Conservation (phyloP, 2,888 invertebrate species). For the Amphipoea oculea region DNA sequence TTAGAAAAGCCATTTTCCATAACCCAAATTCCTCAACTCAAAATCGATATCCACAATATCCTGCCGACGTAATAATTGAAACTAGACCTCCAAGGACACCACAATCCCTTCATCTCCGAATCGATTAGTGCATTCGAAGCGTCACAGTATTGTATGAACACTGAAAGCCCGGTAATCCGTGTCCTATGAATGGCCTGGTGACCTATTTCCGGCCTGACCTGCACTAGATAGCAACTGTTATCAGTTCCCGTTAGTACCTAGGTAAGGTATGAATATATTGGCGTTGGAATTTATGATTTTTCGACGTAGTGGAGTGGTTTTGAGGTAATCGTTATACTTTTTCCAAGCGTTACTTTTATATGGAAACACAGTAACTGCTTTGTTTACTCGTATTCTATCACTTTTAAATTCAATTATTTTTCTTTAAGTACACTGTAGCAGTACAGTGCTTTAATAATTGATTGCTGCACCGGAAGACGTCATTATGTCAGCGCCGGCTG, state of each 20-base stretch:
- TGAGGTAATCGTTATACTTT: not conserved
- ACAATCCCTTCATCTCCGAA: constrained; percentile 35
- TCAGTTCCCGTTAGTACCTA: constrained; percentile 31
- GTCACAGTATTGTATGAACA: constrained; percentile 41
- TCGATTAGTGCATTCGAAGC: constrained; percentile 41
- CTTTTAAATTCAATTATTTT: no score
- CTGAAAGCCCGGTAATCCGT: constrained; percentile 35
- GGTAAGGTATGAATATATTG: constrained; percentile 4
- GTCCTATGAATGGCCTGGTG: constrained; percentile 52
- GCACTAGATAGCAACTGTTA: constrained; percentile 50
- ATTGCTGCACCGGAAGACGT: no score
- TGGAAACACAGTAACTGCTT: not conserved
- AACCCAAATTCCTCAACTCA: not conserved
- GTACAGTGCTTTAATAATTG: no score
- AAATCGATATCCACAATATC: not conserved
- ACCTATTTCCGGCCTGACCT: constrained; percentile 60
- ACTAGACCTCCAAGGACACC: constrained; percentile 10
- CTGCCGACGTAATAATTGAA: constrained; percentile 5
- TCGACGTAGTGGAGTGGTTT: not conserved
- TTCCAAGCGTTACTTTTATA: not conserved
- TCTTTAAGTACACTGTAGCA: no score
- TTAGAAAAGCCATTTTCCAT: not conserved
- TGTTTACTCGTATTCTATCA: not conserved
- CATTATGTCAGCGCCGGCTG: no score
- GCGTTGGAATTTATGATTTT: constrained; percentile 1